Conservation (phyloP, 2,888 invertebrate genomes). For the Parthenolecanium corni region DNA sequence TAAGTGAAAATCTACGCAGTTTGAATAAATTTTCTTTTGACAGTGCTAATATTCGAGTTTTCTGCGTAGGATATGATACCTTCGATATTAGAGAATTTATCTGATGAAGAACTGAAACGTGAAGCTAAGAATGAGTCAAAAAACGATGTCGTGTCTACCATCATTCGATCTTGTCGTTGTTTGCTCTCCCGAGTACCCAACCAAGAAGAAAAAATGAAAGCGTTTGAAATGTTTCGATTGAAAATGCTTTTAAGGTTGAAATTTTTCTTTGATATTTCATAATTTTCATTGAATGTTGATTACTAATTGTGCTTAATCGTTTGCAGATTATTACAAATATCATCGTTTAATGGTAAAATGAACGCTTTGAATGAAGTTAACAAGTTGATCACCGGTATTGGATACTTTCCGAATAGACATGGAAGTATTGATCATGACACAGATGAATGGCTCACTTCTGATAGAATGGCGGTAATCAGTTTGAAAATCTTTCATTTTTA, state of each 20-base stretch:
- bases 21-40: background rate
- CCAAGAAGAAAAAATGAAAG: conserved; percentile 67
- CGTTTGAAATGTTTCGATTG: conserved; percentile 84
- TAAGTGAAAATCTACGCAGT: conserved; percentile 42
- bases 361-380: conserved; percentile 96
- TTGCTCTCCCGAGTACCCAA: conserved; percentile 72
- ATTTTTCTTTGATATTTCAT: background rate
- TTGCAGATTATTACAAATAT: conserved; percentile 74
- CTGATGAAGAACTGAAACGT: conserved; percentile 89
- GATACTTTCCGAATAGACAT: conserved; percentile 71
- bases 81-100: conserved; percentile 73
- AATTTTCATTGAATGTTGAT: background rate
- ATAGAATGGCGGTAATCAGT: conserved; percentile 76
- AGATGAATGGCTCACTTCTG: conserved; percentile 84
- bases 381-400: conserved; percentile 83
- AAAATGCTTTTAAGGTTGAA: conserved; percentile 73
- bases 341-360: conserved; percentile 98
- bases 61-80: conserved; percentile 64
- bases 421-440: conserved; percentile 52
- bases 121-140: conserved; percentile 93
- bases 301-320: background rate
- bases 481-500: background rate
- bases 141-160: conserved; percentile 88
- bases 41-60: background rate
- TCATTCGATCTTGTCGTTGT: conserved; percentile 84